Evolutionary conservation across 2,888 invertebrate species (phyloP), one percentile per base, ranked within the genome.

Genomic region (Aradus depressus): DNA sequence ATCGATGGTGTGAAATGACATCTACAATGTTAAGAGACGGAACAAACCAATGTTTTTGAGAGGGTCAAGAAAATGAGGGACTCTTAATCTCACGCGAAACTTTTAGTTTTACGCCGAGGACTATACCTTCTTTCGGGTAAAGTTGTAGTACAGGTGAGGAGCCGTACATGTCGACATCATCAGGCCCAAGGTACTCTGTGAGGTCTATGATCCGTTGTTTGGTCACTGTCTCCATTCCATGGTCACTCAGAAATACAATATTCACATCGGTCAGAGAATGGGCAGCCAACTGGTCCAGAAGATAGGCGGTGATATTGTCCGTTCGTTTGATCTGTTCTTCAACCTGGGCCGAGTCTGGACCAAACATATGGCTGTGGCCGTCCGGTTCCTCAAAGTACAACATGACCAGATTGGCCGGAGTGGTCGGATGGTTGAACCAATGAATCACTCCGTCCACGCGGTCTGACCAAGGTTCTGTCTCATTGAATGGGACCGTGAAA

Each of bases 311-410:
- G 4, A 77, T 64, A 54, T 71, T 68, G 55, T 77, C 75, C 18
- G 76, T 61, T 60, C 70, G 66, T 45, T 61, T 60, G 3, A 78
- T 62, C 48, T 72, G 60, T 25, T 71, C 62, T 28, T 68, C 64
- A 22, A 70, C 66, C 39, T 65, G 60, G 2, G 58, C 54, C 14
- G 68, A 66, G 26, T 76, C 69, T 3, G 76, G 75, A 0, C 80
- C 82, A 61, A 68, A 72, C 0, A 61, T 64, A 65, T 85, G 84
- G 1, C 76, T 79, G 52, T 70, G 66, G 10, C 67, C 67, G 65
- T 84, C 85, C 1, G 84, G 84, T 60, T 84, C 77, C 59, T 81
- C 77, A 60, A 80, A 75, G 62, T 84, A 84, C 34, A 81, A 48
- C 66, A 80, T 70, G 1, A 79, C 75, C 48, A 84, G 67, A 68